Evolutionary conservation across 1,140 invertebrate species (phyloP).

Genomic region (Coptotermes formosanus): DNA sequence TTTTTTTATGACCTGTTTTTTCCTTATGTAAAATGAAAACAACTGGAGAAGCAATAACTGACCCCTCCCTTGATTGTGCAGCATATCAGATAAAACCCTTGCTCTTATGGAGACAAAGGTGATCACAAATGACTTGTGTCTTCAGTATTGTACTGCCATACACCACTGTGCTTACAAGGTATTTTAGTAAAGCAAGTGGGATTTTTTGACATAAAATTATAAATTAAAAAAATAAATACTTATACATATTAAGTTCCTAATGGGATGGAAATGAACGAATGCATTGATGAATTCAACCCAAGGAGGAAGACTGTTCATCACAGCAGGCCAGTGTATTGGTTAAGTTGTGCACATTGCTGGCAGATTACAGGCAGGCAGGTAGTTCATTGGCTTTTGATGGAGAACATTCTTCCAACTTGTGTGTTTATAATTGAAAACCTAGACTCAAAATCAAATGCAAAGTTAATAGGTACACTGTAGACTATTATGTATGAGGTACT

Average conservation of each 20-base stretch:
- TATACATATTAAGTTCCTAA: slow-evolving; percentile 28
- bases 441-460: not conserved
- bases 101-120: slow-evolving; percentile 19
- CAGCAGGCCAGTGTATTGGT: not conserved
- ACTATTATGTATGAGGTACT: slow-evolving; percentile 7
- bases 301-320: not conserved
- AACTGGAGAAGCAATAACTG: slow-evolving; percentile 25
- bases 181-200: slow-evolving; percentile 20
- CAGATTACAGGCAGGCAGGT: no score
- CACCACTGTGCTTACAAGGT: not conserved
- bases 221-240: slow-evolving; percentile 24
- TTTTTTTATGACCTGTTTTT: slow-evolving; percentile 29
- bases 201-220: slow-evolving; percentile 28
- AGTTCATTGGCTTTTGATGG: not conserved
- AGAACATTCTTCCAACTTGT: not conserved
- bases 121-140: slow-evolving; percentile 32
- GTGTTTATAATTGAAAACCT: not conserved
- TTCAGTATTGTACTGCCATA: slow-evolving; percentile 36
- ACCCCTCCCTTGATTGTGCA: slow-evolving; percentile 26
- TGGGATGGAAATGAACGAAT: slow-evolving; percentile 24
- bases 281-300: slow-evolving; percentile 1
- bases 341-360: not conserved
- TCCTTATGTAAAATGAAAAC: slow-evolving; percentile 21
- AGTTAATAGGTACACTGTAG: not conserved
- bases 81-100: slow-evolving; percentile 32